Conservation (phyloP, 1,140 invertebrate genomes). For the Reticulitermes speratus region DNA sequence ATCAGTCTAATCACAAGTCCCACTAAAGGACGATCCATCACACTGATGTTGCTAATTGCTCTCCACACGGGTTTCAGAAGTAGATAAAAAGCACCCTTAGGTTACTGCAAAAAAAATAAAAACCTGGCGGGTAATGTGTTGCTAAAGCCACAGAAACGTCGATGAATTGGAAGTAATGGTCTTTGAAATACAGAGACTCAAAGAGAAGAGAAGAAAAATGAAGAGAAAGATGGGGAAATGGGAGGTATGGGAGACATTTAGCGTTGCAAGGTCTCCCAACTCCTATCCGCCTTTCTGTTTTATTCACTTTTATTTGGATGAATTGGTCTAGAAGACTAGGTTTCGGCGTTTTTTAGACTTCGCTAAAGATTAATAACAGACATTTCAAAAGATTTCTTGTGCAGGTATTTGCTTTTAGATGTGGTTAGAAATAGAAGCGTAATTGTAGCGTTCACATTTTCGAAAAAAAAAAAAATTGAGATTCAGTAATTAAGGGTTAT, state of each 20-base stretch:
- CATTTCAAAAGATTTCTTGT: no score
- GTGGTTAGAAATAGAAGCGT: no score
- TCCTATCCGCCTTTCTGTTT: background rate
- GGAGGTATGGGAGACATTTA: background rate
- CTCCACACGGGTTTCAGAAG: background rate
- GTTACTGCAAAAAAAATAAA: background rate
- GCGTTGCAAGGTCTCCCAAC: no score
- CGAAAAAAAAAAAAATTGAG: no score
- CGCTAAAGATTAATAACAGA: background rate
- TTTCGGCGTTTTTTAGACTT: background rate
- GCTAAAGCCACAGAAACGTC: background rate
- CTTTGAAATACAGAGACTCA: background rate
- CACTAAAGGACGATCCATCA: background rate
- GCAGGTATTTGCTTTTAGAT: no score
- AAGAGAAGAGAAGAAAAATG: background rate
- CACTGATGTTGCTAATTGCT: constrained; percentile 6
- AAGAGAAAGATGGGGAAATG: background rate
- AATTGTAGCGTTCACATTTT: no score
- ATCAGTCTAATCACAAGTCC: background rate
- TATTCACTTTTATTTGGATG: background rate
- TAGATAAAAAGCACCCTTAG: background rate
- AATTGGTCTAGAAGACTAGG: background rate
- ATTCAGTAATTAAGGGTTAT: no score
- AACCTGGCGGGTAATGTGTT: background rate
- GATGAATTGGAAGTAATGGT: constrained; percentile 11